Evolutionary conservation across 1,140 invertebrate genomes (phyloP).

Genomic region (Archegozetes longisetosus): DNA sequence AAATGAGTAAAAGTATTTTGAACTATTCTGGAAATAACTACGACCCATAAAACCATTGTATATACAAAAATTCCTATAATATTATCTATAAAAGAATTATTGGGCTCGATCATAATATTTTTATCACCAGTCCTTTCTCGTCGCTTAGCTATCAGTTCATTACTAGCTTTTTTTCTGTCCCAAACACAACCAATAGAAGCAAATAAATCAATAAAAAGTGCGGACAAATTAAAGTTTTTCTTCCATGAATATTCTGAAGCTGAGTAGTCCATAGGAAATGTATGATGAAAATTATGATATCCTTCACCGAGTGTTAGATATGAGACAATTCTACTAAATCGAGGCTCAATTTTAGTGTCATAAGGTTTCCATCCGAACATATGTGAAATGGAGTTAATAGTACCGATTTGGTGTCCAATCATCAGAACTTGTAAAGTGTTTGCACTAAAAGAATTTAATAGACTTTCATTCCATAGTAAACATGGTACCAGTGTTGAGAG

Average conservation of each 20-base stretch:
- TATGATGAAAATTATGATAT: constrained; percentile 40
- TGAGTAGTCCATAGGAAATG: constrained; percentile 35
- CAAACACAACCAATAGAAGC: constrained; percentile 43
- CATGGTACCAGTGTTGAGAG: constrained; percentile 34
- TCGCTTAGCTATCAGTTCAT: too few species aligned
- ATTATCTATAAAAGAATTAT: too few species aligned
- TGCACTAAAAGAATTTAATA: constrained; percentile 30
- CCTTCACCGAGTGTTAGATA: constrained; percentile 33
- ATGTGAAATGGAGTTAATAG: constrained; percentile 36
- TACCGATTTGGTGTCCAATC: constrained; percentile 28
- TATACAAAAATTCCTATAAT: too few species aligned
- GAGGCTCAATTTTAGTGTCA: constrained; percentile 32
- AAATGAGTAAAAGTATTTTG: too few species aligned
- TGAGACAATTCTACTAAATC: constrained; percentile 30
- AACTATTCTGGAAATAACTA: too few species aligned
- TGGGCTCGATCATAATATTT: too few species aligned
- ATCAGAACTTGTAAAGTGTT: constrained; percentile 31
- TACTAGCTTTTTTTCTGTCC: constrained; percentile 31
- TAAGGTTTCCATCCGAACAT: constrained; percentile 32
- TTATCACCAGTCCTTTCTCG: too few species aligned
- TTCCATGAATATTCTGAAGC: constrained; percentile 28
- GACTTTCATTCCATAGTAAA: constrained; percentile 33
- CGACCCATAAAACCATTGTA: too few species aligned
- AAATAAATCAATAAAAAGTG: constrained; percentile 42
- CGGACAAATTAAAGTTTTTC: constrained; percentile 47